Base-by-base conservation (phyloP, 2,797 vertebrate genomes). In the Bovichtus variegatus region DNA sequence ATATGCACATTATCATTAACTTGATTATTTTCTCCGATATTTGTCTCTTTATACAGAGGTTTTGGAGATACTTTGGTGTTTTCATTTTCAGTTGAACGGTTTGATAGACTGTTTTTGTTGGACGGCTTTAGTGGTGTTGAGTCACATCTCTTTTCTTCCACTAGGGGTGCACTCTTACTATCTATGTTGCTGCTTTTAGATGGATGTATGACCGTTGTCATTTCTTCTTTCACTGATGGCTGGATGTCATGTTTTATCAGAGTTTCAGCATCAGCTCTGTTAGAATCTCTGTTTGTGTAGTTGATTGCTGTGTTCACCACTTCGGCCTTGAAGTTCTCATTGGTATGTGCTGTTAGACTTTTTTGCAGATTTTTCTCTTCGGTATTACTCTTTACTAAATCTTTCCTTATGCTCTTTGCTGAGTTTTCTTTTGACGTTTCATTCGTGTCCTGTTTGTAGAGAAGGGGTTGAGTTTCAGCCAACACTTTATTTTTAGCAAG, bases 401-500 rank as follows among this genome's bases (percentile, higher is more conserved):
- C 76, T 80, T 71, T 76, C 7, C 15, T 16, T 19, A 5, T 18
- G 7, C 10, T 76, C 29, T 66, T 82, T 60, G 47, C 34, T 36
- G 49, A 27, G 57, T 49, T 83, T 19, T 87, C 75, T 27, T 62
- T 72, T 51, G 31, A 15, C 1, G 9, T 80, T 72, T 70, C 68
- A 65, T 81, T 75, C 63, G 66, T 58, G 43, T 83, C 64, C 9
- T 88, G 71, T 59, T 91, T 87, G 74, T 78, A 21, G 73, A 77
- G 60, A 70, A 46, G 54, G 44, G 59, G 23, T 89, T 90, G 79
- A 43, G 86, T 90, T 86, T 92, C 87, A 83, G 80, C 38, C 47
- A 80, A 23, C 19, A 40, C 21, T 81, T 89, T 86, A 87, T 91
- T 93, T 90, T 89, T 88, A 88, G 82, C 65, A 18, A 47, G 60